Base-by-base conservation (phyloP, 2,113 vertebrate genomes). In the Microcebus jonahi region DNA sequence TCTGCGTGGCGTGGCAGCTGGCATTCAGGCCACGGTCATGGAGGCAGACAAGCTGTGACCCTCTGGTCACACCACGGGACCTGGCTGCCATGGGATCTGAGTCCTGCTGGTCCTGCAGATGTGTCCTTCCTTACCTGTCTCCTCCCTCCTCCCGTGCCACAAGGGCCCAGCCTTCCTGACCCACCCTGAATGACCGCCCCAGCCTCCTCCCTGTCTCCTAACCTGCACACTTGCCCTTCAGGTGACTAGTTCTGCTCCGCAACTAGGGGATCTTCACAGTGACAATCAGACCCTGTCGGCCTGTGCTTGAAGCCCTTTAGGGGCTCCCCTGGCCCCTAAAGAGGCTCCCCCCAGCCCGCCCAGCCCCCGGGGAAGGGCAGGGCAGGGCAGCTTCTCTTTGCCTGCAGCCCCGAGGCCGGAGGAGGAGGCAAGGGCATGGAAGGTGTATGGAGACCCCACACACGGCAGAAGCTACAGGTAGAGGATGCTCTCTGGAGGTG, bases 1-100 rank as follows among this genome's bases (percentile, higher is more conserved):
- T 34, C 63, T 9, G 6, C 1, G 2, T 2, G 57, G 42, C 6
- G 1, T 27, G 53, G 76, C 0, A 0, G 17, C 39, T 77, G 75
- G 48, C 42, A 31, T 68, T 61, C 8, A 42, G 50, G 21, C 6
- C 31, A 3, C 1, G 63, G 57, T 29, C 2, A 4, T 11, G 50
- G 68, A 29, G 10, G 15, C 57, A 63, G 59, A 25, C 42, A 36
- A 31, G 20, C 53, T 36, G 59, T 27, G 6, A 61, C 39, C 25
- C 31, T 48, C 27, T 27, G 68, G 5, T 65, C 7, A 21, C 79
- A 48, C 29, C 23, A 7, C 3, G 9, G 11, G 29, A 18, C 57
- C 48, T 3, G 5, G 21, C 31, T 0, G 2, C 34, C 39, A 3
- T 5, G 57, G 61, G 57, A 39, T 9, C 53, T 10, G 2, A 29